Evolutionary conservation across 2,797 vertebrate genomes (phyloP).

Genomic region (Hephaestus fuliginosus): DNA sequence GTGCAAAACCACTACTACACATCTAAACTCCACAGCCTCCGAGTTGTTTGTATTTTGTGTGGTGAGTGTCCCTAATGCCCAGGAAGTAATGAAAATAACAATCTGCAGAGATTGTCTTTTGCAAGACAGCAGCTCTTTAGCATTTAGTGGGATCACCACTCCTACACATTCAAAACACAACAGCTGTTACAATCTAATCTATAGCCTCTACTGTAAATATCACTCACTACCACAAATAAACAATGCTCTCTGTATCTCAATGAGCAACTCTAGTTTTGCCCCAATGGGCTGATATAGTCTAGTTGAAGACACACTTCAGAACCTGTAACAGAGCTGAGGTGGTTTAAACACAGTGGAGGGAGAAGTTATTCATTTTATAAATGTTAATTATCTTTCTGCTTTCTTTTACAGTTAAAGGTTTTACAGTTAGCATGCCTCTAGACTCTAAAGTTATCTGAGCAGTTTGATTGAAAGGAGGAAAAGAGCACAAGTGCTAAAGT

Average conservation of each 20-base stretch:
- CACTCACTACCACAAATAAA: slow-evolving; percentile 4
- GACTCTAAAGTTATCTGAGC: background rate
- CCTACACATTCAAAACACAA: slow-evolving; percentile 26
- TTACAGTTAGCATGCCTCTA: background rate
- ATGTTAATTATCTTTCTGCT: slow-evolving; percentile 2
- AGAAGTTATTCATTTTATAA: background rate
- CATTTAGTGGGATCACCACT: slow-evolving; percentile 41
- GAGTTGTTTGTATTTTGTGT: slow-evolving; percentile 3
- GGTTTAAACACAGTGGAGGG: slow-evolving; percentile 12
- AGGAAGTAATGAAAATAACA: slow-evolving; percentile 33
- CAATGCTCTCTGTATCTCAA: background rate
- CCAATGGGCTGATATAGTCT: background rate
- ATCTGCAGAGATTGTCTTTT: slow-evolving; percentile 65
- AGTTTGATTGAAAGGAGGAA: background rate
- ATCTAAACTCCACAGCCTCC: slow-evolving; percentile 12
- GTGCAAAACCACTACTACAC: slow-evolving; percentile 6
- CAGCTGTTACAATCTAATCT: slow-evolving; percentile 7
- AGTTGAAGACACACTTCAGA: background rate
- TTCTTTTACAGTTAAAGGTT: background rate
- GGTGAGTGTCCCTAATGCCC: slow-evolving; percentile 45
- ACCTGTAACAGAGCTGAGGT: background rate
- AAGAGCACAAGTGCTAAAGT: background rate
- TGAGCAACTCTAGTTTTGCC: background rate
- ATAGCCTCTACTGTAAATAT: background rate
- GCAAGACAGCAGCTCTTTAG: slow-evolving; percentile 57